Evolutionary conservation across 2,113 vertebrate genomes (phyloP).

Genomic region (Vulpes vulpes): DNA sequence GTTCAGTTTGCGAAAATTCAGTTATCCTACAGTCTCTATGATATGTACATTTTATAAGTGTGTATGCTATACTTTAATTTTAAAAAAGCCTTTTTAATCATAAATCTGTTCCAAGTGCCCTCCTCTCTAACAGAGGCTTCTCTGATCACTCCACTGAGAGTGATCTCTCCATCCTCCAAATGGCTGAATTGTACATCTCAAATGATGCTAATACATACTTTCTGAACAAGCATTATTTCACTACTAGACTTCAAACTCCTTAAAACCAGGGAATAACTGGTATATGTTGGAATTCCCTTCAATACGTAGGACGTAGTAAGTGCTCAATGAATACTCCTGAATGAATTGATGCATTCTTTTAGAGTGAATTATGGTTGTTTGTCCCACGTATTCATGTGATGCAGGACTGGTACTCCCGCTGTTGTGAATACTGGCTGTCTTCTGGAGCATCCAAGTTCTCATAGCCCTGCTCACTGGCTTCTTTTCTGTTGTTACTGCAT

Average conservation of each 20-base stretch:
- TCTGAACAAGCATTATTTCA: conserved; percentile 9
- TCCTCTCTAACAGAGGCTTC: not conserved
- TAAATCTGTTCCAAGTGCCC: not conserved
- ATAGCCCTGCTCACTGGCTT: not conserved
- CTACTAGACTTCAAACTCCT: not conserved
- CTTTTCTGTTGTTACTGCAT: conserved; percentile 66
- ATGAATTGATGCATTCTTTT: not conserved
- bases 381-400: not conserved
- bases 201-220: not conserved
- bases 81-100: not conserved
- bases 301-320: not conserved
- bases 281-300: not conserved
- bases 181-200: not conserved
- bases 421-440: not conserved
- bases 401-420: not conserved
- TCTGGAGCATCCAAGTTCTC: conserved; percentile 14
- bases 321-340: conserved; percentile 27
- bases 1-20: not conserved
- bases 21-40: not conserved
- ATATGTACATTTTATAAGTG: not conserved
- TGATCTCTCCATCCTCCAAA: not conserved
- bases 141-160: not conserved
- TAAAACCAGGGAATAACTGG: not conserved
- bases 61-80: not conserved
- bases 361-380: not conserved